phyloP scores from a whole-genome alignment of 2,113 vertebrate genomes.

The Cryptoleucopteryx plumbea region DNA sequence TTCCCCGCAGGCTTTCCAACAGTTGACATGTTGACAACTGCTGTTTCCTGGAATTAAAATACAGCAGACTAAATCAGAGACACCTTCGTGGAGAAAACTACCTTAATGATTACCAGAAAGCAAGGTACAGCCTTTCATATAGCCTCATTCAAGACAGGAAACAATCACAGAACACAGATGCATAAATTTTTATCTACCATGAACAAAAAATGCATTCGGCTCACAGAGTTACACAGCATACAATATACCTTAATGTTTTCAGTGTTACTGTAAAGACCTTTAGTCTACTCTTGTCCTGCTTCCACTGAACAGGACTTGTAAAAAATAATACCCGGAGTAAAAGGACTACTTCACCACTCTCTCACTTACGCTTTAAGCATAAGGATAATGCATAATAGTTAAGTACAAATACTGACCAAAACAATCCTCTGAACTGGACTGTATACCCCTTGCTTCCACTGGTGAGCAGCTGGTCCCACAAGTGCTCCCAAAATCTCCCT shows the following conservation, averaged over 20 bases:
- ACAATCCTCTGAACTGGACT: rapidly evolving
- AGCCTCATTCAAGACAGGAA: not conserved
- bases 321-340: not conserved
- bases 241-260: not conserved
- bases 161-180: not conserved
- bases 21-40: not conserved
- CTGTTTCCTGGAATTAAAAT: not conserved
- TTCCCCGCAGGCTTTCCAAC: not conserved
- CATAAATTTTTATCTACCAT: not conserved
- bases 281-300: not conserved
- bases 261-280: not conserved
- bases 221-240: not conserved
- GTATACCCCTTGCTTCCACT: rapidly evolving
- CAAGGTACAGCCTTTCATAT: not conserved
- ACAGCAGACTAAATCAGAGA: not conserved
- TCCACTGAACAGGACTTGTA: not conserved
- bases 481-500: too few relatives aligned
- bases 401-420: not conserved
- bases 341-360: not conserved
- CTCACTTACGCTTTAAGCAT: not conserved
- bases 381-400: rapidly evolving
- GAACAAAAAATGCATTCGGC: not conserved
- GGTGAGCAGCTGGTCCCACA: not conserved
- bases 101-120: not conserved
- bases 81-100: not conserved